Evolutionary conservation across 2,797 vertebrate genomes (phyloP).

Genomic region (Odontamblyopus rebecca): DNA sequence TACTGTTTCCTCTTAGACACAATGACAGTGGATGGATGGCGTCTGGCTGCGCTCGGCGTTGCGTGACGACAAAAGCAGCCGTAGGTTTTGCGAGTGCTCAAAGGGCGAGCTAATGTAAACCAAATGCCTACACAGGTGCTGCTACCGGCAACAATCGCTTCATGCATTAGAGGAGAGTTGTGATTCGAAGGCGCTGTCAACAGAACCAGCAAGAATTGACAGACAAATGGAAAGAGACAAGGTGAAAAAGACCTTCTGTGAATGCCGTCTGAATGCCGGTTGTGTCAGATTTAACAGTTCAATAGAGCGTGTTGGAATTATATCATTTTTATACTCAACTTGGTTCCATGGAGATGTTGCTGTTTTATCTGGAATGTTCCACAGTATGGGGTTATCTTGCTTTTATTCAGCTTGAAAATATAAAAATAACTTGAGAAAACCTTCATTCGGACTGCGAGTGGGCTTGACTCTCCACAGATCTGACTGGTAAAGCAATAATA

Average conservation of each 20-base stretch:
- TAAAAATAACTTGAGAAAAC: not conserved
- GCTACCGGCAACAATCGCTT: conserved; percentile 17
- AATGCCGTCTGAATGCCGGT: conserved; percentile 57
- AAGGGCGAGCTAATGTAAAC: conserved; percentile 49
- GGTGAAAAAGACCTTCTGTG: conserved; percentile 66
- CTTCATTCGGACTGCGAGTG: not conserved
- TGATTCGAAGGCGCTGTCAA: conserved; percentile 47
- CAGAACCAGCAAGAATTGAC: conserved; percentile 42
- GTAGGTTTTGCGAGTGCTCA: conserved; percentile 26
- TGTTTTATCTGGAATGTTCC: too few species aligned
- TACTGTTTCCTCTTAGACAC: conserved; percentile 46
- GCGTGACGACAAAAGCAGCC: conserved; percentile 54
- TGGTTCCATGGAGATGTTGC: too few species aligned
- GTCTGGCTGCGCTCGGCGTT: conserved; percentile 53
- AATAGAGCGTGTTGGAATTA: not conserved
- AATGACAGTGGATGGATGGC: conserved; percentile 54
- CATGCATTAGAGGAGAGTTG: conserved; percentile 27
- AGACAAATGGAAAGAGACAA: conserved; percentile 48
- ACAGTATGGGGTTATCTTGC: not conserved
- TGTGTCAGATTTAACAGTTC: conserved; percentile 4
- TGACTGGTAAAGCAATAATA: not conserved
- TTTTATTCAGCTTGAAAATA: not conserved
- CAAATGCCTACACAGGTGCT: conserved; percentile 40
- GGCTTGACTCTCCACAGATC: not conserved
- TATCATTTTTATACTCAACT: not conserved